Evolutionary conservation across 2,888 invertebrate genomes (phyloP), one percentile per base, ranked within the genome.

Genomic region (Lasioglossum figueresi): DNA sequence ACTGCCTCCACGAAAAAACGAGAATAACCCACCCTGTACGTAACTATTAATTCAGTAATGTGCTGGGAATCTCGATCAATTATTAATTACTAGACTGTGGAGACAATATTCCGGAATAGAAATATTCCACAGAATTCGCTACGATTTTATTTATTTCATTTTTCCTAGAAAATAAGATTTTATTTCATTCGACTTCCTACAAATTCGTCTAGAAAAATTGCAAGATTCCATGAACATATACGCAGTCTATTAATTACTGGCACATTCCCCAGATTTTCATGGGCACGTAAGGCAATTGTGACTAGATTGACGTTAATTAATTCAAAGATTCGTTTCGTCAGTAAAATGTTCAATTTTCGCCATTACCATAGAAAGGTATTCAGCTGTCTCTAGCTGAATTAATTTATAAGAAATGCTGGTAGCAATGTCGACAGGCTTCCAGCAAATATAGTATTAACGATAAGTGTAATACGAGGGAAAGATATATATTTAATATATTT

Each of bases 21-120:
- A 75, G 10, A 16, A 6, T 71, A 4, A 14, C 43, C 5, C 8
- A 23, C 23, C n/a, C 27, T 83, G 84, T 84, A 75, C 4, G 70
- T 82, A 27, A 31, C n/a, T 14, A 31, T 2, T 63, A 16, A 59
- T 59, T 59, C 14, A 59, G 27, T 14, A 27, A 27, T 5, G 4
- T 4, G 3, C 12, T 59, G 0, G 12, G 27, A 10, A 14, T 12
- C 56, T n/a, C 12, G 4, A 27, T 27, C 4, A 27, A 56, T 56
- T 27, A 27, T 27, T 12, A 27, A 56, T n/a, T n/a, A 43, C 3
- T 43, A 12, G 12, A 12, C 10, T 40, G 40, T 2, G 40, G 40
- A 10, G 0, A 40, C 10, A 1, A 40, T 10, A 40, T 40, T 40
- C 10, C 10, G 8, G 40, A 40, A 40, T 8, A 37, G 37, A 37